These are phyloP conservation scores for Arctia plantaginis DNA, from an alignment of 2,888 invertebrate genomes.

Conservation along the genomic window DNA sequence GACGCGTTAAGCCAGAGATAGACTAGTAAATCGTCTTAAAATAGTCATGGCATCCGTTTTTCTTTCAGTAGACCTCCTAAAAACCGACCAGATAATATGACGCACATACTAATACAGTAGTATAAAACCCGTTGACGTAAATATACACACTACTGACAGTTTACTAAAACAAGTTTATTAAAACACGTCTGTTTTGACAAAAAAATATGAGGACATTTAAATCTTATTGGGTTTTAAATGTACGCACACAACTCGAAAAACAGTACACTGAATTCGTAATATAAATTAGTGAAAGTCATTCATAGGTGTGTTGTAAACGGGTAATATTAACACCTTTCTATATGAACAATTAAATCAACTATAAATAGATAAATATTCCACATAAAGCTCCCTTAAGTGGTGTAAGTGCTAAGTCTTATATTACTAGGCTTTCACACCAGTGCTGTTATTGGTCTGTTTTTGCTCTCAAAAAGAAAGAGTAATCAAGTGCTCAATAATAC, in stretches of 20 bases:
- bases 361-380: background rate
- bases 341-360: background rate
- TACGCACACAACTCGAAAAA: background rate
- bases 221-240: slow-evolving; percentile 5
- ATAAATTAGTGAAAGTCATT: background rate
- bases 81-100: slow-evolving; percentile 9
- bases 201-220: background rate
- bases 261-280: background rate
- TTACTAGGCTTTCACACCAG: no score
- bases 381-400: background rate
- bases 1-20: slow-evolving; percentile 4
- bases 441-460: no score
- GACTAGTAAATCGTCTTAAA: slow-evolving; percentile 10
- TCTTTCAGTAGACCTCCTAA: slow-evolving; percentile 1
- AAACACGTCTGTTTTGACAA: slow-evolving; percentile 6
- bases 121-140: slow-evolving; percentile 15
- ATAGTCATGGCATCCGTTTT: slow-evolving; percentile 9
- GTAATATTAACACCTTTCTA: background rate
- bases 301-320: background rate
- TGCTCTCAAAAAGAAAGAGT: no score
- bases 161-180: slow-evolving; percentile 7
- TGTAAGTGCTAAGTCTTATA: no score
- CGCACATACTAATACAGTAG: slow-evolving; percentile 12
- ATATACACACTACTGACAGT: background rate
- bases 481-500: no score